phyloP scores from a whole-genome alignment of 1,140 invertebrate genomes.

The Pseudobourletiella spinata region DNA sequence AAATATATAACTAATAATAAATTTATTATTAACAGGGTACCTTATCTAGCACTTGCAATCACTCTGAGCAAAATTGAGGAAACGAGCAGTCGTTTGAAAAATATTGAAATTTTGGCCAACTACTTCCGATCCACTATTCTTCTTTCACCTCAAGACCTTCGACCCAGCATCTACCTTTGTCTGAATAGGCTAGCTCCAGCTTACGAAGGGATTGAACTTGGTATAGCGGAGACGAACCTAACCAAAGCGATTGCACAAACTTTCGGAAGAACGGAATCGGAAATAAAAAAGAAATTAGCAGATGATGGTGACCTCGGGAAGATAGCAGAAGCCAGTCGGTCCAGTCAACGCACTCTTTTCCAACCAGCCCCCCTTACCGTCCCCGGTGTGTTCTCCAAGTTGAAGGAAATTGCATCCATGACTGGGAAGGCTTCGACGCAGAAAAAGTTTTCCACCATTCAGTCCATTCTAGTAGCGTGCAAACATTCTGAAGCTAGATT shows the following conservation, averaged over 20 bases:
- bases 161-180: conserved; percentile 86
- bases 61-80: conserved; percentile 88
- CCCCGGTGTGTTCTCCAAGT: conserved; percentile 66
- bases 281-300: conserved; percentile 74
- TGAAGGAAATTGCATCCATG: conserved; percentile 84
- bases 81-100: conserved; percentile 80
- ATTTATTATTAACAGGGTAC: too few relatives aligned
- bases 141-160: conserved; percentile 75
- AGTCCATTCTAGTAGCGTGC: conserved; percentile 86
- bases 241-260: conserved; percentile 92
- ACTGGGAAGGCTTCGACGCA: conserved; percentile 64
- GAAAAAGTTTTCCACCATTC: conserved; percentile 89
- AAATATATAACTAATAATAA: too few relatives aligned
- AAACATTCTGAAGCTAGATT: conserved; percentile 81
- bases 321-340: conserved; percentile 83
- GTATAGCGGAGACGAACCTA: conserved; percentile 85
- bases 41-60: conserved; percentile 81
- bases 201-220: conserved; percentile 82
- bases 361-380: conserved; percentile 55
- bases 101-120: conserved; percentile 87
- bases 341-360: conserved; percentile 83
- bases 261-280: conserved; percentile 73
- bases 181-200: conserved; percentile 91
- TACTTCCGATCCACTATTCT: conserved; percentile 88
- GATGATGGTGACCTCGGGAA: conserved; percentile 79